These are phyloP conservation scores for Cladorhizidae sp. DNA, from an alignment of 37 sponge, comb jelly and placozoan species.

Conservation along the genomic window DNA sequence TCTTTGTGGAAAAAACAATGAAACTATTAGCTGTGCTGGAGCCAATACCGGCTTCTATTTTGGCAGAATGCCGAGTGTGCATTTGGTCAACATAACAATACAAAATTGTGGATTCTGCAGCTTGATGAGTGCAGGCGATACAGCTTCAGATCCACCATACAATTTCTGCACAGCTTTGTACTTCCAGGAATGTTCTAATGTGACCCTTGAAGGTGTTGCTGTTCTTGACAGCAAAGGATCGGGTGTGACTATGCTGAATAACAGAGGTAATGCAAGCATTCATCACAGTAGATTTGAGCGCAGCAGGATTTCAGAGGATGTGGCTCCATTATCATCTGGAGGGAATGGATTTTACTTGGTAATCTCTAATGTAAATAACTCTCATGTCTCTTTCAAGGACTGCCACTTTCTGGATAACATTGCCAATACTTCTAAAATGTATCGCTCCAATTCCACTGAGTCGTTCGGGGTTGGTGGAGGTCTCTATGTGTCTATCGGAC, in stretches of 20 bases:
- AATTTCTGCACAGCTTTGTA: not conserved
- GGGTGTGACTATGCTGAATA: not conserved
- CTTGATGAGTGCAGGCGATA: not conserved
- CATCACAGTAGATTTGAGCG: not conserved
- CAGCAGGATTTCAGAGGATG: not conserved
- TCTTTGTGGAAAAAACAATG: not conserved
- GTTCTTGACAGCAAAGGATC: not conserved
- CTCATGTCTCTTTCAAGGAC: not conserved
- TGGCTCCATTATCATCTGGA: not conserved
- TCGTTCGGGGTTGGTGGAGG: not conserved
- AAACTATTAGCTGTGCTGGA: not conserved
- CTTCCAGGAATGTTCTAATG: not conserved
- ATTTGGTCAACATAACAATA: not conserved
- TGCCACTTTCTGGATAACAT: slow-evolving; percentile 4
- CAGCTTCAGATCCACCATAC: not conserved
- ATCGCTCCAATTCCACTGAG: not conserved
- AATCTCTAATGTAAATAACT: not conserved
- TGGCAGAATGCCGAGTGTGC: not conserved
- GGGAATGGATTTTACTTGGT: not conserved
- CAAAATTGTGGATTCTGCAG: not conserved
- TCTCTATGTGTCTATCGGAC: not conserved
- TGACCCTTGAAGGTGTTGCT: not conserved
- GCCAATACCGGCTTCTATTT: not conserved
- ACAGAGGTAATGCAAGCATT: not conserved
- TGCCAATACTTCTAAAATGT: not conserved